A percentile compares a stretch with the other conserved stretches of the same genome.
Evolutionary conservation across 2,888 invertebrate genomes (phyloP).

Genomic region (Lapara coniferarum): DNA sequence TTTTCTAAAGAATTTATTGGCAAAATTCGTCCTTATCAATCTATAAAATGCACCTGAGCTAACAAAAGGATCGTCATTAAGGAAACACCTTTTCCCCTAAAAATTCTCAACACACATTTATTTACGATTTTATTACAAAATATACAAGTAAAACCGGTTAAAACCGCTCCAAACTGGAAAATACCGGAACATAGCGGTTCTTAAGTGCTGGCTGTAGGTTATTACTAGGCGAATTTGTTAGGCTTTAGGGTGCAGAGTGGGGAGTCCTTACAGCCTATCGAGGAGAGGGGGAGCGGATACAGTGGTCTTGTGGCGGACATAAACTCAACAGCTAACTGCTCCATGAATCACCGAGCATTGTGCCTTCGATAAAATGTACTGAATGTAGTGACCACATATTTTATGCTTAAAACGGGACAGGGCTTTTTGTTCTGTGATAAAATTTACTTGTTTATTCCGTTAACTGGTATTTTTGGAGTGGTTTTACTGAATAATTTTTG

Average conservation of each 20-base stretch:
- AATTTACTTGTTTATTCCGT: constrained; percentile 12
- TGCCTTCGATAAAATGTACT: constrained; percentile 24
- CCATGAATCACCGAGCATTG: constrained; percentile 34
- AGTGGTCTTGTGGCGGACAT: constrained; percentile 36
- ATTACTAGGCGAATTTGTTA: constrained; percentile 46
- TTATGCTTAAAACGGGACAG: constrained; percentile 19
- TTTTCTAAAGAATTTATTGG: not conserved
- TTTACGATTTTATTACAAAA: constrained; percentile 20
- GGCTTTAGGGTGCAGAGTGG: constrained; percentile 5
- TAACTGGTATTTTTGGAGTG: not conserved
- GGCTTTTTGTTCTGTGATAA: constrained; percentile 6
- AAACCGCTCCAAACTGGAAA: constrained; percentile 36
- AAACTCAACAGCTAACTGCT: constrained; percentile 33
- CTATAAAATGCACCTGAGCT: not conserved
- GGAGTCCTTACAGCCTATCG: constrained; percentile 22
- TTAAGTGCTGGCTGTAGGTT: constrained; percentile 39
- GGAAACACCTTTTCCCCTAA: not conserved
- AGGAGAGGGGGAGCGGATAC: not conserved
- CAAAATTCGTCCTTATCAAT: not conserved
- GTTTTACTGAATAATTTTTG: not conserved
- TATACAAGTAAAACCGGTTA: constrained; percentile 29
- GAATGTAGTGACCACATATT: constrained; percentile 11
- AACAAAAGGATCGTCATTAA: not conserved
- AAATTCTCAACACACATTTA: not conserved
- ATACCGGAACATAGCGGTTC: constrained; percentile 38